Base-by-base conservation (phyloP, 2,888 invertebrate species). In the Athripsodes cinereus region DNA sequence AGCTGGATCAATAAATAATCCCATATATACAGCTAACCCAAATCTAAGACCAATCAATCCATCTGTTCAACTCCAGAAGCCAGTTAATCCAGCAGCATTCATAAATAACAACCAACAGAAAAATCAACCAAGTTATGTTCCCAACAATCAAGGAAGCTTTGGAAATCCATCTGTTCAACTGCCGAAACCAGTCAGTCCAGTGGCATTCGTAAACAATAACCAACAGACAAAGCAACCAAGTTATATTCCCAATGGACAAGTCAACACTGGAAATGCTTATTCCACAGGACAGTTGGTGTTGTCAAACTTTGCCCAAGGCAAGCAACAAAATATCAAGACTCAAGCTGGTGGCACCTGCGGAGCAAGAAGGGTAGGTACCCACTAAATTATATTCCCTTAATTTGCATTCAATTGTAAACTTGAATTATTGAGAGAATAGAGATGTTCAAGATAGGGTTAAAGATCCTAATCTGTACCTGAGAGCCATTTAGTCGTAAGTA, bases 11-110 rank as follows among this genome's bases (percentile, higher is more conserved):
- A 72, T 73, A 0, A 66, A 67, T 52, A 61, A 57, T 10, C 70
- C 74, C 1, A 74, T 74, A 0, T 66, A 65, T 1, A 66, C 72
- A 13, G 73, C 0, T 55, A 59, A 71, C 72, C 52, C 74, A 74
- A 48, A 69, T 70, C 51, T 50, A 22, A 56, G 57, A 53, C 44
- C 59, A 47, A 31, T 40, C 11, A 22, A 20, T 18, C 54, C 58
- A 26, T 19, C 53, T 8, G 51, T 46, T 13, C 52, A 49, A 20
- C 18, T 49, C 18, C 46, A 55, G 5, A 59, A 53, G 16, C 48
- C 48, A 11, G 55, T 58, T 8, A 58, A 60, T 3, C 63, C 64
- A 6, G 61, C 51, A 34, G 53, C 26, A 16, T 57, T 55, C 52
- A 50, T 53, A 47, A 57, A 52, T 51, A 48, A 35, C 49, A 44